Conservation (phyloP, 2,113 vertebrate genomes). For the Nesogale talazaci region DNA sequence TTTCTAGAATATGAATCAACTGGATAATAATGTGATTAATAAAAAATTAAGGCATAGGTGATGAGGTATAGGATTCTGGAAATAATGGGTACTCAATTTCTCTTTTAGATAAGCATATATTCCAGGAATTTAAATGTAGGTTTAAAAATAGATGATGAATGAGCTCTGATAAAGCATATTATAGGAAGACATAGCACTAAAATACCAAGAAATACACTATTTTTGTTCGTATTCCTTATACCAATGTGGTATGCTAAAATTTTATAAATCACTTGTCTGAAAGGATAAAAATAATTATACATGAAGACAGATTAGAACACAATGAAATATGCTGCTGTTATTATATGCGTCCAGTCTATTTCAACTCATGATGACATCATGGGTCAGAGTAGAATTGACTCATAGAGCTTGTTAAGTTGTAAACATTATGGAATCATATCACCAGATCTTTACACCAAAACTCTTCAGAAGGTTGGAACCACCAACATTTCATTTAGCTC, state of each 20-base stretch:
- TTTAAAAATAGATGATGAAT: background rate
- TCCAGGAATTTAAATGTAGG: background rate
- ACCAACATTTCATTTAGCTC: background rate
- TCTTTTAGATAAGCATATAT: background rate
- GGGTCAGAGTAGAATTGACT: background rate
- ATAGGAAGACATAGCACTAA: background rate
- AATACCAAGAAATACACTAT: background rate
- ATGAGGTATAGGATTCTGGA: background rate
- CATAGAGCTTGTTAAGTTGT: background rate
- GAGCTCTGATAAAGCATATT: background rate
- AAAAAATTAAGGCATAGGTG: constrained; percentile 22
- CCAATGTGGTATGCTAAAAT: background rate
- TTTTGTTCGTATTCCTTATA: background rate
- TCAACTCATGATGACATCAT: background rate
- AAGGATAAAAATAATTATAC: background rate
- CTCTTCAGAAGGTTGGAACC: background rate
- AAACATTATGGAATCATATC: background rate
- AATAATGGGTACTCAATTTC: background rate
- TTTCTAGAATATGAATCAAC: constrained; percentile 7
- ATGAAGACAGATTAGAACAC: background rate
- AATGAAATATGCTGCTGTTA: background rate
- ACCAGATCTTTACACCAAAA: background rate
- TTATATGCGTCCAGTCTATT: background rate
- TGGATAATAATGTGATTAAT: constrained; percentile 13
- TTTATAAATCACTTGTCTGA: background rate